phyloP scores from a whole-genome alignment of 2,113 vertebrate genomes.

The Oncorhynchus gorbuscha region DNA sequence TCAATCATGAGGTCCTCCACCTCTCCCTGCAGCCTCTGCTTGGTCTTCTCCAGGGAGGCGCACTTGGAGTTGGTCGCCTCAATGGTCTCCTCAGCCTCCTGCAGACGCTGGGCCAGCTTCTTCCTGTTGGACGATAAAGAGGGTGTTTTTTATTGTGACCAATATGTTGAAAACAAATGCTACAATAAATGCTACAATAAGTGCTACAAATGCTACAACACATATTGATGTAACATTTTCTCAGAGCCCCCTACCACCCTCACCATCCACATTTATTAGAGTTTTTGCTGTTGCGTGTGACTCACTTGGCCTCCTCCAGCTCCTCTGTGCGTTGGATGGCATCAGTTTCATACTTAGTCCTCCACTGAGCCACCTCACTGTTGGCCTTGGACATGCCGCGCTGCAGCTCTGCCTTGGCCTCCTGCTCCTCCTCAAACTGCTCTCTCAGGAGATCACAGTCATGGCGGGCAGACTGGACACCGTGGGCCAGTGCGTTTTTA shows the following conservation, averaged over 20 bases:
- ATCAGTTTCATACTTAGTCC: conserved; percentile 73
- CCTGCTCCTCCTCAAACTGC: conserved; percentile 74
- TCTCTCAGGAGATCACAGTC: conserved; percentile 73
- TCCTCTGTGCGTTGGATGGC: conserved; percentile 73
- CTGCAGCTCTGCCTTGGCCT: conserved; percentile 70
- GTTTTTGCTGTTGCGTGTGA: not conserved
- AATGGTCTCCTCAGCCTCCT: conserved; percentile 73
- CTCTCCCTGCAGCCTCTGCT: not conserved
- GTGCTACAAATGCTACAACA: no score
- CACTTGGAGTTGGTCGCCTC: not conserved
- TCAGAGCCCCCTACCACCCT: no score
- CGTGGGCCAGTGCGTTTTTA: conserved; percentile 70
- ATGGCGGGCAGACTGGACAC: conserved; percentile 68
- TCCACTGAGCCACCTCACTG: conserved; percentile 73
- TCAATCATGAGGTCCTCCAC: conserved; percentile 9
- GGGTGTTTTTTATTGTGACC: not conserved
- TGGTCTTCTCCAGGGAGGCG: not conserved
- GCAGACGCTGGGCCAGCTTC: conserved; percentile 78
- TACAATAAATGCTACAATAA: no score
- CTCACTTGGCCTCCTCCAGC: conserved; percentile 74
- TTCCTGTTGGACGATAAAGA: conserved; percentile 57
- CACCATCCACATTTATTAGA: no score
- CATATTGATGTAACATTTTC: no score
- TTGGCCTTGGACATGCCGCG: conserved; percentile 74
- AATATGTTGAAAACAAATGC: not conserved